phyloP scores from a whole-genome alignment of 2,888 invertebrate species.

The Teleogryllus oceanicus region DNA sequence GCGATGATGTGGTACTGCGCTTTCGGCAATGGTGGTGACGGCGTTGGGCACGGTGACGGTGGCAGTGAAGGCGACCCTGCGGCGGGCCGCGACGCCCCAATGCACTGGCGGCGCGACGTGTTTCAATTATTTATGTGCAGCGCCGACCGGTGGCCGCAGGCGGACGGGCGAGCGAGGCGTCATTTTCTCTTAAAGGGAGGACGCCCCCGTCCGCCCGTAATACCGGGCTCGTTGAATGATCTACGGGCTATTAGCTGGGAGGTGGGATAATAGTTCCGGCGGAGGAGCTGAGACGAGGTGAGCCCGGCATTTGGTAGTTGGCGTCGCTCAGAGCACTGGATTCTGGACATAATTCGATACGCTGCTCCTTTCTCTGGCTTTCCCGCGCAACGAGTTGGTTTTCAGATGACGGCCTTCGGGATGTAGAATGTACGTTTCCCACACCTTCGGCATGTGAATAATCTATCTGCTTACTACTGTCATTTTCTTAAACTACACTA shows the following conservation, averaged over 20 bases:
- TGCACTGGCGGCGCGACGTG: background rate
- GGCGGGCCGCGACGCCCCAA: background rate
- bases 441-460: background rate
- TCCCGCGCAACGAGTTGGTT: background rate
- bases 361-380: background rate
- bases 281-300: background rate
- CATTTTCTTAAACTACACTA: background rate
- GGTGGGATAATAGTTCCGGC: background rate
- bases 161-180: background rate
- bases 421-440: background rate
- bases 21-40: no score
- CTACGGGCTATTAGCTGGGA: background rate
- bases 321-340: background rate
- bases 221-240: background rate
- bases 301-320: background rate
- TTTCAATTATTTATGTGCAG: conserved; percentile 9
- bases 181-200: background rate
- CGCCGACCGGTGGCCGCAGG: background rate
- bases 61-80: no score
- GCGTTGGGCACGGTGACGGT: no score
- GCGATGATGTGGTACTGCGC: no score
- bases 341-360: background rate
- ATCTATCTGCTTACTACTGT: background rate
- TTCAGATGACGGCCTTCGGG: no score
- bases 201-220: background rate